These are phyloP conservation scores for Drosophila azteca DNA, from an alignment of 1,140 invertebrate species.

Conservation along the genomic window DNA sequence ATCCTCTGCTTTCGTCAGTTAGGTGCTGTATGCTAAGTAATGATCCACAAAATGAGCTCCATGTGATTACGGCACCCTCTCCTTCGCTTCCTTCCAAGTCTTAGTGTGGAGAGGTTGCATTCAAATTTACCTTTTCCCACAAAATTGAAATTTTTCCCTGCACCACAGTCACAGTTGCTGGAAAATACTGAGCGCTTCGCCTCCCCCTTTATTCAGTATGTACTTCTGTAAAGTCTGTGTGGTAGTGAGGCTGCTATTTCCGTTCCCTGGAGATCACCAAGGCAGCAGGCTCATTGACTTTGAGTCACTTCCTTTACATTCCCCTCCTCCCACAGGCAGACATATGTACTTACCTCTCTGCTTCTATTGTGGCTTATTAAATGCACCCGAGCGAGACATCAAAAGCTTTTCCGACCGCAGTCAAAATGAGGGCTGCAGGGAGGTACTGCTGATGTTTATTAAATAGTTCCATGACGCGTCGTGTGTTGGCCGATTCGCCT, in stretches of 20 bases:
- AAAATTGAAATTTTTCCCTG: no score
- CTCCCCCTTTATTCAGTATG: no score
- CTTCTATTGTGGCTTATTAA: conserved; percentile 57
- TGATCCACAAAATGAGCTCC: no score
- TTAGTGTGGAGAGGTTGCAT: no score
- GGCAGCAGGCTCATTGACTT: conserved; percentile 30
- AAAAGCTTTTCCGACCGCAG: conserved; percentile 50
- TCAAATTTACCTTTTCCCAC: no score
- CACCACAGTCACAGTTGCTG: no score
- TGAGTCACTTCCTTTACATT: conserved; percentile 12
- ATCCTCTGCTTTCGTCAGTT: no score
- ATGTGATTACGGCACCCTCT: no score
- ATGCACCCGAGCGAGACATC: conserved; percentile 74
- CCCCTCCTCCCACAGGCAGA: neutral
- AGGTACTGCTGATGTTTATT: conserved; percentile 63
- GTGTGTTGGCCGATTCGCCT: conserved; percentile 32
- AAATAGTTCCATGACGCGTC: conserved; percentile 64
- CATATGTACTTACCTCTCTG: neutral
- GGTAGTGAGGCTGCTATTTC: neutral
- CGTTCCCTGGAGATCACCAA: neutral
- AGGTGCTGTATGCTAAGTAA: no score
- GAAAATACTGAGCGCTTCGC: no score
- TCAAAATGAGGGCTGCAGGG: conserved; percentile 31
- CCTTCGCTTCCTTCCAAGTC: no score
- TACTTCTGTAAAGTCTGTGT: neutral